Conservation (phyloP, 2,113 vertebrate species). For the Paradisaea rubra region DNA sequence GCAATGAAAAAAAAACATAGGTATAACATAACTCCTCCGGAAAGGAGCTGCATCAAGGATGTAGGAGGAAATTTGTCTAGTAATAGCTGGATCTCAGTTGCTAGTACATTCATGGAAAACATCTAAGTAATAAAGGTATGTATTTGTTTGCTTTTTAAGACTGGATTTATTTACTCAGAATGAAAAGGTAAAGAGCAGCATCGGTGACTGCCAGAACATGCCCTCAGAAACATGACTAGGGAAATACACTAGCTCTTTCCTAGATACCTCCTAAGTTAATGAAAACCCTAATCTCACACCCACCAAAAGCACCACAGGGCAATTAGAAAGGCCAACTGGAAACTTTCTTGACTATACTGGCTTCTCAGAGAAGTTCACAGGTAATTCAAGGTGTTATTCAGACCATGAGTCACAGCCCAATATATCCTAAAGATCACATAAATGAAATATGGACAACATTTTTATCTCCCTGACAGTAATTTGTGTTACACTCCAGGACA, state of each 20-base stretch:
- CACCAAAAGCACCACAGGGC: fast-evolving
- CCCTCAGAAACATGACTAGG: neutral
- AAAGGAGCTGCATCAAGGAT: neutral
- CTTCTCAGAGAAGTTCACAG: neutral
- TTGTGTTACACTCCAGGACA: neutral
- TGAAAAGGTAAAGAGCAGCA: neutral
- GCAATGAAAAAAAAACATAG: neutral
- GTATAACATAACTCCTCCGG: neutral
- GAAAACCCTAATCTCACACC: neutral
- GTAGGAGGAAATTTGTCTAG: neutral
- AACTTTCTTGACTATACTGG: neutral
- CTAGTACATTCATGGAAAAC: neutral
- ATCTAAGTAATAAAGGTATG: neutral
- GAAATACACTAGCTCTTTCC: neutral
- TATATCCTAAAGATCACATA: neutral
- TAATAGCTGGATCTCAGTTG: neutral
- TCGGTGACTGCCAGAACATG: neutral
- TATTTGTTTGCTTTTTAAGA: neutral
- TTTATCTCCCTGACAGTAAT: neutral
- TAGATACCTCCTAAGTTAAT: fast-evolving
- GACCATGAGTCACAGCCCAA: neutral
- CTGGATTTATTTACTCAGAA: neutral
- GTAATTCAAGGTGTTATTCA: neutral
- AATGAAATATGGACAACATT: neutral
- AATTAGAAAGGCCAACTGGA: neutral